Conservation (phyloP, 2,888 invertebrate genomes). For the Lamproptera curius region DNA sequence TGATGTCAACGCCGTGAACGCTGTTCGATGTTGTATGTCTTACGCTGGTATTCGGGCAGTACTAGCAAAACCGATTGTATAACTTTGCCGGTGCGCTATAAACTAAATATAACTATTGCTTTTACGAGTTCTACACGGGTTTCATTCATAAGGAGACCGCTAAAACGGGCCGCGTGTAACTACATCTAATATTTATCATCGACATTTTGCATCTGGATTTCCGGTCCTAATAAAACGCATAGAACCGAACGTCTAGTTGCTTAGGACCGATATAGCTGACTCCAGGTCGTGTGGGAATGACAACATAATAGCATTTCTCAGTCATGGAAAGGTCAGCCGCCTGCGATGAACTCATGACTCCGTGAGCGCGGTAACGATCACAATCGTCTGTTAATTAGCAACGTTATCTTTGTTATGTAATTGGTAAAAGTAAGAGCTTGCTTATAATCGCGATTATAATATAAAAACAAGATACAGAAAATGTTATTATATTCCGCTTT, state of each 20-base stretch:
- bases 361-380: conserved; percentile 30
- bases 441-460: no score
- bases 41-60: conserved; percentile 5
- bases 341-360: conserved; percentile 37
- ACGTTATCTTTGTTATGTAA: conserved; percentile 25
- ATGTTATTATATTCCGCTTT: no score
- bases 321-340: conserved; percentile 50
- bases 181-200: not conserved
- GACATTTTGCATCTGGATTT: not conserved
- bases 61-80: conserved; percentile 25
- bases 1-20: conserved; percentile 8
- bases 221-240: conserved; percentile 3
- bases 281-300: conserved; percentile 50
- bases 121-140: conserved; percentile 31
- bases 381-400: conserved; percentile 40
- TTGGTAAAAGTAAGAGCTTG: not conserved
- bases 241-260: conserved; percentile 25
- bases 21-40: not conserved
- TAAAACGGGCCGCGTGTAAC: conserved; percentile 1
- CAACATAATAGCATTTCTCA: conserved; percentile 51
- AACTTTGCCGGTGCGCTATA: conserved; percentile 26
- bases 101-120: conserved; percentile 35
- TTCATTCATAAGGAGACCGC: conserved; percentile 25
- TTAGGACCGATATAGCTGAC: conserved; percentile 28
- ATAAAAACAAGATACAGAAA: conserved; percentile 4